Conservation (phyloP, 1,140 invertebrate species). For the Theocolax elegans region DNA sequence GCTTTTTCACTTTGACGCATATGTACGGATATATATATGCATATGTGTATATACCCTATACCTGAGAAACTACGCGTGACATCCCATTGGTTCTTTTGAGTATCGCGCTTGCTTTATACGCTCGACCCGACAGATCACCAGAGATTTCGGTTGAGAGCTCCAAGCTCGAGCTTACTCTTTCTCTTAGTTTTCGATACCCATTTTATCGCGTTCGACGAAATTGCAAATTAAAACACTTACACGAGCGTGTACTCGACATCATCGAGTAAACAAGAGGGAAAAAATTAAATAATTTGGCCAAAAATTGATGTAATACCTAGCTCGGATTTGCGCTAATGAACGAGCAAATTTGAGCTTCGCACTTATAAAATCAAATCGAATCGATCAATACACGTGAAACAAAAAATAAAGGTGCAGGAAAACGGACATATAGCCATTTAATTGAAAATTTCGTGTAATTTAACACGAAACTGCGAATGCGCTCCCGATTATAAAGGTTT, state of each 20-base stretch:
- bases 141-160: constrained; percentile 38
- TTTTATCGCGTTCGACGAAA: too few relatives aligned
- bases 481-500: not conserved
- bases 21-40: not conserved
- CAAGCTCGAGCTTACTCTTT: constrained; percentile 9
- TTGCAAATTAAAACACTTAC: too few relatives aligned
- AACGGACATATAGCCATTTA: not conserved
- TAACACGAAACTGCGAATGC: not conserved
- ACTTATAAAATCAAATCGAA: not conserved
- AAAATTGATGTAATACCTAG: too few relatives aligned
- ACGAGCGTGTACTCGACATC: too few relatives aligned
- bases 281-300: not conserved
- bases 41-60: not conserved
- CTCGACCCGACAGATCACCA: constrained; percentile 38
- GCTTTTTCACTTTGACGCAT: not conserved
- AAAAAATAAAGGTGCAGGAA: not conserved
- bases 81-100: constrained; percentile 28
- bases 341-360: not conserved
- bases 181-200: constrained; percentile 13
- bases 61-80: not conserved
- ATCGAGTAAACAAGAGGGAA: not conserved
- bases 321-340: constrained; percentile 3
- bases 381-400: not conserved
- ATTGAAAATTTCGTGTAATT: constrained; percentile 25
- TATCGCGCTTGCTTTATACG: not conserved